Evolutionary conservation across 2,113 vertebrate species (phyloP).

Genomic region (Salvelinus fontinalis): DNA sequence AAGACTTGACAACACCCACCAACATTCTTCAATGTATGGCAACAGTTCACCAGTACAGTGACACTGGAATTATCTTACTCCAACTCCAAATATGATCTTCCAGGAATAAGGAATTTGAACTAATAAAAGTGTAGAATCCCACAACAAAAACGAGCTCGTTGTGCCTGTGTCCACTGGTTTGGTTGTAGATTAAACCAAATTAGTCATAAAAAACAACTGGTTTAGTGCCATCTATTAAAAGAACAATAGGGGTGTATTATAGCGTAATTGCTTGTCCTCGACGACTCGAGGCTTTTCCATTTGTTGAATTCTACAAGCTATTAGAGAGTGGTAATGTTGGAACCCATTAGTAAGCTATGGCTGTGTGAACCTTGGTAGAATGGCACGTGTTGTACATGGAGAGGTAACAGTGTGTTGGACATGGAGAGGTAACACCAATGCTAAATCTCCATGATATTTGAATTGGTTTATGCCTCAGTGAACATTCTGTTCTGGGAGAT

Average conservation of each 20-base stretch:
- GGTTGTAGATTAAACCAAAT: conserved; percentile 33
- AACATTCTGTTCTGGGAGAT: conserved; percentile 9
- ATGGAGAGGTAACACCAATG: not conserved
- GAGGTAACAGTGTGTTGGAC: not conserved
- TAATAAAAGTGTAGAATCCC: not conserved
- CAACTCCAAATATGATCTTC: not conserved
- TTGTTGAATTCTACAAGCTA: conserved; percentile 28
- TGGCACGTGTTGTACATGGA: not conserved
- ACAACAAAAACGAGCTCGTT: not conserved
- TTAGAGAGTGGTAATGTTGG: not conserved
- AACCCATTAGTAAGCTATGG: not conserved
- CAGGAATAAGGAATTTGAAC: not conserved
- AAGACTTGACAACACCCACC: not conserved
- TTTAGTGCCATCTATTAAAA: conserved; percentile 55
- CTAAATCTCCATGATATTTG: not conserved
- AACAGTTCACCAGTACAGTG: not conserved
- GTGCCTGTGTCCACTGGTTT: not conserved
- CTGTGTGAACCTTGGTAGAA: not conserved
- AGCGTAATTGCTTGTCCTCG: conserved; percentile 27
- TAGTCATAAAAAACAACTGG: conserved; percentile 45
- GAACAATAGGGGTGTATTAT: conserved; percentile 48
- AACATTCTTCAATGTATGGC: not conserved
- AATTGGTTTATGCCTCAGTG: not conserved
- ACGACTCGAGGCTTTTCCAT: conserved; percentile 19
- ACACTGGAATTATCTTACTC: not conserved